Evolutionary conservation across 2,113 vertebrate genomes (phyloP), one percentile per base, ranked within the genome.

Genomic region (Xiphias gladius): DNA sequence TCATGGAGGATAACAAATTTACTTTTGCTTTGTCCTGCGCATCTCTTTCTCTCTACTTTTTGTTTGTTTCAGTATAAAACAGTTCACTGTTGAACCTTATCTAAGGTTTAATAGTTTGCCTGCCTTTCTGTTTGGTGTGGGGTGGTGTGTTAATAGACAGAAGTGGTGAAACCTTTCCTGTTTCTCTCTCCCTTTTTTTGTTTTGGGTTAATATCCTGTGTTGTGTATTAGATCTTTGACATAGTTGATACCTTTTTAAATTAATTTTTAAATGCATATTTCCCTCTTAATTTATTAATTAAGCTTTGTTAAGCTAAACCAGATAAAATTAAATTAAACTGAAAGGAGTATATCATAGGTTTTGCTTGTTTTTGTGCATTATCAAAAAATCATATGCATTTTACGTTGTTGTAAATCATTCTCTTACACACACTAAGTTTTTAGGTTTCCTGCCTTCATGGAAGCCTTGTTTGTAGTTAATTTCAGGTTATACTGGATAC

Each of bases 51-150:
- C 30, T 43, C 12, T 11, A 8, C 30, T 71, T 14, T 28, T 16
- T 55, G 20, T 7, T 57, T 50, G 3, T 67, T 84, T 63, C 48
- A 58, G 10, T 66, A 24, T 69, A 59, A 41, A 48, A 41, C 70
- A 7, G 24, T 73, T 65, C 57, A 9, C 43, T 62, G 2, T 4
- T 62, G 46, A 80, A 57, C 22, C 52, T 55, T 55, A n/a, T 24
- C 61, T 32, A 13, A 62, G 20, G 14, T 67, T 32, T 37, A 55
- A 71, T 35, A 17, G 62, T 55, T 80, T 62, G 2, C 9, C 20
- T 55, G 61, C 58, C 30, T 46, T 20, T 68, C 17, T 73, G 66
- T 73, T 67, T 84, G 81, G 39, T 89, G 83, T 80, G 41, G 3
- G 50, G 11, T 78, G 66, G 26, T 74, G 55, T 80, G 69, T 39